Base-by-base conservation (phyloP, 2,888 invertebrate species). In the Allolobophora icterica region DNA sequence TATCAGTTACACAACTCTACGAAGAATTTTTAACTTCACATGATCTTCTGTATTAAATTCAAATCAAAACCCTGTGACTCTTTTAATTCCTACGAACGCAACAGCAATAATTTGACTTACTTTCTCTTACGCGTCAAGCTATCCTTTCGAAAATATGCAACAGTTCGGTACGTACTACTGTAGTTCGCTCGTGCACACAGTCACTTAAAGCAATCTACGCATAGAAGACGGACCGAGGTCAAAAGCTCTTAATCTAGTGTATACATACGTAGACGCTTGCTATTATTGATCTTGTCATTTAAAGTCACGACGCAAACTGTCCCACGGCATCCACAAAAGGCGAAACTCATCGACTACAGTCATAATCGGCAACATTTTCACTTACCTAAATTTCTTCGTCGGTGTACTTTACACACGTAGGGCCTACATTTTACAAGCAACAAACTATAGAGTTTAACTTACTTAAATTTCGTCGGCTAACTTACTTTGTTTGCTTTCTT, bases 191-290 rank as follows among this genome's bases (percentile, higher is more conserved):
- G 19, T 24, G 1, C 4, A 17, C 17, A 11, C 58, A n/a, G 13
- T 71, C 71, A 71, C 71, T 71, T n/a, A 71, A n/a, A 71, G 3
- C 30, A 71, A 30, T 71, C 71, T 71, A 71, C 71, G 71, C 71
- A n/a, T 5, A 71, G n/a, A n/a, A 71, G 71, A 71, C 71, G 17
- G 2, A 71, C n/a, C 71, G 71, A 71, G 71, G 71, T 71, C 71
- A 71, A 71, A 71, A 71, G 71, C 71, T 71, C 71, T 71, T 71
- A 71, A 71, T 71, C 71, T 71, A 11, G n/a, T 71, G 71, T 71
- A 71, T 24, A 30, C 58, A 58, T 30, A n/a, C 71, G 11, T 71
- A 71, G n/a, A 71, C 71, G 71, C 17, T 52, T 21, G 52, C 71
- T 71, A n/a, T n/a, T 71, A 71, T n/a, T 71, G 71, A 71, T 71